Base-by-base conservation (phyloP, 1,140 invertebrate species). In the Drosophila grimshawi region DNA sequence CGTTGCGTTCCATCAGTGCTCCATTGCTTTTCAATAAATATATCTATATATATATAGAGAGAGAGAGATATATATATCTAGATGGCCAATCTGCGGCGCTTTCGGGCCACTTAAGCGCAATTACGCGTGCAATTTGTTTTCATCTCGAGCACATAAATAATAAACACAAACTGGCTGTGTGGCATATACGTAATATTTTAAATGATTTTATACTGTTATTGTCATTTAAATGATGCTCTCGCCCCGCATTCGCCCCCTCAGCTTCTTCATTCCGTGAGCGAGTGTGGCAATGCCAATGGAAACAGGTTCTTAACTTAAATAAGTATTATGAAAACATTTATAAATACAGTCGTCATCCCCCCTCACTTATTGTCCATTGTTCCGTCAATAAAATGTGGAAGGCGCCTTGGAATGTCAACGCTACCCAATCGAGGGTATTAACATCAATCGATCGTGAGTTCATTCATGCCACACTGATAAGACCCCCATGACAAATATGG, bases 381-480 rank as follows among this genome's bases (percentile, higher is more conserved):
- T 10, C 33, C 35, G 19, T 41, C 41, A 64, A 71, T 69, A 69
- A 69, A 55, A 55, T 70, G 49, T 43, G 62, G 45, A 45, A 49
- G 57, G 66, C 59, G 65, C 62, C 82, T 76, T 75, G 81, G 76
- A 89, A 88, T 86, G 83, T 88, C 69, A 88, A 83, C 63, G 78
- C 79, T 57, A 75, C 66, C 80, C 68, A 65, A 75, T 56, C 56
- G 85, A 88, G 83, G 83, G 85, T 88, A 88, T 89, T 88, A 88
- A 88, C 83, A 89, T 82, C 80, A 59, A 65, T 78, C 71, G 78
- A 86, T 86, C 63, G 76, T 74, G 64, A 71, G 61, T 71, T 88
- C 85, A 83, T 89, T 88, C 83, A 89, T 83, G 85, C 80, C 80
- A 88, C 76, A 88, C 66, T 83, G 83, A 88, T 88, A 86, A 86